phyloP scores from a whole-genome alignment of 1,140 invertebrate genomes.

The Zophobas morio region DNA sequence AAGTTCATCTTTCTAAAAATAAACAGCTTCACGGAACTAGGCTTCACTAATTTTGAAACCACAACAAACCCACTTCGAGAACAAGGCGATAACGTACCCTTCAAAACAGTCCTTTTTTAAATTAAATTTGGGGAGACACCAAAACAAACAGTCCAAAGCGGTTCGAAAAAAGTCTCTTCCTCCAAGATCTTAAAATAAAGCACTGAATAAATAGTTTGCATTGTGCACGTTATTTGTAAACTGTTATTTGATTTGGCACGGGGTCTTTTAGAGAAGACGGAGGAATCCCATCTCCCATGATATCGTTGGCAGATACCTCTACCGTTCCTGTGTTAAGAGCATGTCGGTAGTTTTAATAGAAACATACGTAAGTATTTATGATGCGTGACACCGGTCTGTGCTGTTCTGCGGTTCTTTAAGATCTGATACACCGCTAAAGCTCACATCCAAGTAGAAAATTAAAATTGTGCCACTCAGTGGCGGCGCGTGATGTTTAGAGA shows the following conservation, averaged over 20 bases:
- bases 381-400: slow-evolving; percentile 65
- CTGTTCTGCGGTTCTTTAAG: slow-evolving; percentile 48
- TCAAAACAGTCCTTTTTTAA: too few species aligned
- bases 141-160: slow-evolving; percentile 3
- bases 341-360: slow-evolving; percentile 66
- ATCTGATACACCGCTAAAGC: slow-evolving; percentile 58
- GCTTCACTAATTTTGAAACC: too few species aligned
- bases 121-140: neutral
- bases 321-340: slow-evolving; percentile 59
- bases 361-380: slow-evolving; percentile 68
- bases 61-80: neutral
- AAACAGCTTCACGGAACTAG: too few species aligned
- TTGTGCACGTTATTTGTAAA: slow-evolving; percentile 48
- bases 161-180: neutral
- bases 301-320: slow-evolving; percentile 59
- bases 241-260: slow-evolving; percentile 58
- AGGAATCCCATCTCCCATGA: slow-evolving; percentile 49
- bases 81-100: neutral
- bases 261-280: slow-evolving; percentile 41
- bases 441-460: slow-evolving; percentile 26
- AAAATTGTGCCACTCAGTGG: slow-evolving; percentile 9
- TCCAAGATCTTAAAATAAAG: slow-evolving; percentile 21
- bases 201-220: slow-evolving; percentile 43
- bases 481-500: neutral
- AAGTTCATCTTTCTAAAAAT: too few species aligned